Percentiles rank a stretch among this genome's conserved stretches.
Conservation (phyloP, 1,140 invertebrate genomes). For the Aphidius ervi region DNA sequence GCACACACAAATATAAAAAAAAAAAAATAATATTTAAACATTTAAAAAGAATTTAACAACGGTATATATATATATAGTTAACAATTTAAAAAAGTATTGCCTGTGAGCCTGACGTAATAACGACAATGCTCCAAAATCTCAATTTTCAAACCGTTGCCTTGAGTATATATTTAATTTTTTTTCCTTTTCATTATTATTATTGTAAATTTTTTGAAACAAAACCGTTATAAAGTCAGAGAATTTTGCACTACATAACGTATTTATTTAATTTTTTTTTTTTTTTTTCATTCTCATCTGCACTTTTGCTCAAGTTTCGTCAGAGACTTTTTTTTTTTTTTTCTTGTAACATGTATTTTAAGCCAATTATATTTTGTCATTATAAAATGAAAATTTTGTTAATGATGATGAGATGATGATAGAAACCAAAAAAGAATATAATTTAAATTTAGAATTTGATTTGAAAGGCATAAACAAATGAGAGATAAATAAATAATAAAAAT, state of each 20-base stretch:
- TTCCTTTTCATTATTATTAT: slow-evolving; percentile 5
- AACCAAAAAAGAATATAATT: too few species aligned
- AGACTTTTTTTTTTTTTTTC: slow-evolving; percentile 5
- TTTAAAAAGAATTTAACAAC: background rate
- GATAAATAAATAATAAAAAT: too few species aligned
- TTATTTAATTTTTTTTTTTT: too few species aligned
- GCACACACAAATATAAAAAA: too few species aligned
- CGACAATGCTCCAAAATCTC: slow-evolving; percentile 27
- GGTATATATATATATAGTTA: background rate
- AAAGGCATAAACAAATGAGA: too few species aligned
- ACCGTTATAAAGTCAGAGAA: too few species aligned
- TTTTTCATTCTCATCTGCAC: too few species aligned
- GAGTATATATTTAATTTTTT: slow-evolving; percentile 27
- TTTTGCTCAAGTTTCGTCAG: background rate
- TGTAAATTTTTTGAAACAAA: background rate
- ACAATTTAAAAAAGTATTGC: background rate
- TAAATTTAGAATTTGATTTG: too few species aligned
- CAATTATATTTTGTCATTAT: too few species aligned
- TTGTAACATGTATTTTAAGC: background rate
- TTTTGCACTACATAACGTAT: slow-evolving; percentile 1
- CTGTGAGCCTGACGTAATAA: slow-evolving; percentile 23
- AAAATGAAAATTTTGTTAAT: too few species aligned
- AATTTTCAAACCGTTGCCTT: slow-evolving; percentile 29
- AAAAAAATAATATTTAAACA: background rate
- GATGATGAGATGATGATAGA: too few species aligned